These are phyloP conservation scores for Hypotaenidia philippensis DNA, from an alignment of 2,797 vertebrate genomes.

Conservation along the genomic window DNA sequence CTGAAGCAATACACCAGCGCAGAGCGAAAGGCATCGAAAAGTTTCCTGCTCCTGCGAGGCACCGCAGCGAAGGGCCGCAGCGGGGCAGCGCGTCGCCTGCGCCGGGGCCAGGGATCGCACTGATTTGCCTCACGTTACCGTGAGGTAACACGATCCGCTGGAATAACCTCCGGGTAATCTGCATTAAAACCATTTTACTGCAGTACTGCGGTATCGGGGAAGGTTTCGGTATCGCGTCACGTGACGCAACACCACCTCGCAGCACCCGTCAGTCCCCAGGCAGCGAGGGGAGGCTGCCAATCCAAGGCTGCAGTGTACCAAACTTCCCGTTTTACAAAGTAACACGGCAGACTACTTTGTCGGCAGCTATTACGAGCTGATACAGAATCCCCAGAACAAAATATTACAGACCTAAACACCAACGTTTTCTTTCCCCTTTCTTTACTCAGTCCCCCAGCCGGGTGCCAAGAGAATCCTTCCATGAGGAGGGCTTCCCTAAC, in stretches of 20 bases:
- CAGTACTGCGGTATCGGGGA: constrained; percentile 72
- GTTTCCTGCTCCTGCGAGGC: constrained; percentile 13
- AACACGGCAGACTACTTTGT: background rate
- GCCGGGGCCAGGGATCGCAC: background rate
- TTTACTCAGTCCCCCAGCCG: accelerated
- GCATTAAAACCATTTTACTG: constrained; percentile 58
- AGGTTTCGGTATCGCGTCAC: constrained; percentile 13
- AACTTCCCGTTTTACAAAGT: background rate
- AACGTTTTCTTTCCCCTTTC: background rate
- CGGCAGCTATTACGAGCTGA: accelerated
- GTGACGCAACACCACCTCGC: background rate
- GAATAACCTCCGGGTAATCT: constrained; percentile 27
- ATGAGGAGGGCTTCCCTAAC: background rate
- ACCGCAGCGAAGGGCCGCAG: background rate
- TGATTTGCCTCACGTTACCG: background rate
- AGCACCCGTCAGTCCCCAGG: background rate
- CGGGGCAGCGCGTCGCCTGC: background rate
- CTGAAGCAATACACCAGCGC: background rate
- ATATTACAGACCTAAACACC: background rate
- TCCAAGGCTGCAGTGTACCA: background rate
- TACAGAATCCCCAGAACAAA: background rate
- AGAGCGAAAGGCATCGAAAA: background rate
- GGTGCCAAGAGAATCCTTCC: background rate
- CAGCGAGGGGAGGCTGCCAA: background rate
- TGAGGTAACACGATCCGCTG: background rate